These are phyloP conservation scores for Epinotia bilunana DNA, from an alignment of 2,888 invertebrate species.

Conservation along the genomic window DNA sequence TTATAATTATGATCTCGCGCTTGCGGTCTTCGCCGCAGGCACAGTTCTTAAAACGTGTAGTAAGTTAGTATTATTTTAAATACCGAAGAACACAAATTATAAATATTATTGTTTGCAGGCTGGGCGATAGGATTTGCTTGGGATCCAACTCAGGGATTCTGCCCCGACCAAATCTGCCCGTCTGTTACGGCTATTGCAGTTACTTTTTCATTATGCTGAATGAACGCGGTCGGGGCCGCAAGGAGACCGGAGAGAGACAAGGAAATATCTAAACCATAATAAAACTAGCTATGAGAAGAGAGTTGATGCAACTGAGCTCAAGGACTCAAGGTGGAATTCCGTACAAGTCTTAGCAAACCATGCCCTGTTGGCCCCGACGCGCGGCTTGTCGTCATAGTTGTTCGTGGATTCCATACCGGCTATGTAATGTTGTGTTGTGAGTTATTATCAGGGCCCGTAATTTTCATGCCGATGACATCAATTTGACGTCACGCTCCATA, in stretches of 20 bases:
- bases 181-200: not conserved
- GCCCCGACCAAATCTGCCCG: not conserved
- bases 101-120: too few relatives aligned
- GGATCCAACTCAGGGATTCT: not conserved
- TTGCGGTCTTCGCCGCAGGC: not conserved
- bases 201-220: not conserved
- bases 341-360: not conserved
- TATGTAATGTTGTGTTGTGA: not conserved
- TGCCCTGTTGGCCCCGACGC: not conserved
- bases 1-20: slow-evolving; percentile 2
- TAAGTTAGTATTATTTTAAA: too few relatives aligned
- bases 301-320: not conserved
- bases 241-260: not conserved
- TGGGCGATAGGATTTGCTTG: too few relatives aligned
- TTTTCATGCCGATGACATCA: too few relatives aligned
- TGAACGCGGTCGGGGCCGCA: not conserved
- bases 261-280: not conserved
- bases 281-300: not conserved
- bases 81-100: too few relatives aligned
- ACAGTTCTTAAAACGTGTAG: too few relatives aligned
- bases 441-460: too few relatives aligned
- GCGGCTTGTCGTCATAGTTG: not conserved
- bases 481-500: too few relatives aligned
- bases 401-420: not conserved
- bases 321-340: not conserved